Base-by-base conservation (phyloP, 1,140 invertebrate genomes). In the Drosophila setifemur region DNA sequence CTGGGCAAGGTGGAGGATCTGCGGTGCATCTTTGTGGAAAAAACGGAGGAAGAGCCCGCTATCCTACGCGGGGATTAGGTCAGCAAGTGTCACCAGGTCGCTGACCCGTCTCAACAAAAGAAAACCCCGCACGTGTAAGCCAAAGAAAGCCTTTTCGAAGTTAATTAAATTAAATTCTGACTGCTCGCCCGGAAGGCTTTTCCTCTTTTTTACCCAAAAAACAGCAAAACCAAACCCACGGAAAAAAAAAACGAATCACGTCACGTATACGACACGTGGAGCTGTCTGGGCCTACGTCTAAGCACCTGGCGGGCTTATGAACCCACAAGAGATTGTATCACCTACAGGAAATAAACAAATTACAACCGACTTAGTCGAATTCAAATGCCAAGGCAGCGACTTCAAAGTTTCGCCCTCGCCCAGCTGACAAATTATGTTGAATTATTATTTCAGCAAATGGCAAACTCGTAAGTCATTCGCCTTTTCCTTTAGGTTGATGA, bases 161-260 rank as follows among this genome's bases (percentile, higher is more conserved):
- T 57, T 79, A 85, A 83, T 83, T 83, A 19, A 83, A 83, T 85
- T 83, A 77, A 55, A 33, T 50, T 73, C 39, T 53, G 6, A 9
- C n/a, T 31, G 31, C 4, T 29, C 25, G 42, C 4, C 49, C 26
- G 6, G 35, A 35, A 47, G 53, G 18, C 40, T 19, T 49, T 53
- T 43, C 28, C 49, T 21, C 1, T 33, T 11, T 11, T n/a, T 11
- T 11, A 9, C 1, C 9, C 9, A 33, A 23, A 3, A 23, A 43
- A 47, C 47, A 9, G 21, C 47, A 23, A 26, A 21, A 3, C 37
- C 18, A 42, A 23, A 43, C 31, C 11, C 19, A 33, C 9, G 11
- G n/a, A n/a, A 11, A 29, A 26, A 18, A 47, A 25, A 23, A 8
- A 11, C 11, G 39, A 48, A 57, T 44, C 54, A 26, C 23, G 31